Evolutionary conservation across 2,888 invertebrate genomes (phyloP).

Genomic region (Drosophila lutescens): DNA sequence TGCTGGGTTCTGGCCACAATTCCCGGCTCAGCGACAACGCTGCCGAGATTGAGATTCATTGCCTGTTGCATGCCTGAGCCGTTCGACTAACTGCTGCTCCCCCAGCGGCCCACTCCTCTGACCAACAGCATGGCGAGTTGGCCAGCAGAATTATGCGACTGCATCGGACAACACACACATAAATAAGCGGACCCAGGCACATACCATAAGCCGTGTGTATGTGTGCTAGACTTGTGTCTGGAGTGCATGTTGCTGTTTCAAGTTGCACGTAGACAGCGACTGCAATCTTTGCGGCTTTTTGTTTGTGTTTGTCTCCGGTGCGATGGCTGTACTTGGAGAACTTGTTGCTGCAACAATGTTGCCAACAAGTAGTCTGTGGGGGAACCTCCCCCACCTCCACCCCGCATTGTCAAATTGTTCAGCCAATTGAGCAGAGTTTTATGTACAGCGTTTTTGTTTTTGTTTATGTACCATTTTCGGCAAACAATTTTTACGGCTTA

Average conservation of each 20-base stretch:
- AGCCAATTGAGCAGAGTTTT: conserved; percentile 53
- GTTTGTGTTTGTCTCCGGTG: conserved; percentile 50
- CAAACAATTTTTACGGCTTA: conserved; percentile 65
- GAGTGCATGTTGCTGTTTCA: conserved; percentile 54
- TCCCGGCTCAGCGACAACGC: conserved; percentile 48
- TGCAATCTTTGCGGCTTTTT: conserved; percentile 57
- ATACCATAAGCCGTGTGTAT: conserved; percentile 33
- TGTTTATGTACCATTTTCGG: conserved; percentile 19
- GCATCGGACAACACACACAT: conserved; percentile 21
- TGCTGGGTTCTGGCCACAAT: conserved; percentile 23
- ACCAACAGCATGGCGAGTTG: conserved; percentile 21
- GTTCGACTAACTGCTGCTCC: conserved; percentile 64
- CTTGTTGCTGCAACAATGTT: conserved; percentile 68
- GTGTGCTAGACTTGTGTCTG: conserved; percentile 30
- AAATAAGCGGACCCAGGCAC: conserved; percentile 19
- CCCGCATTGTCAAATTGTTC: conserved; percentile 30
- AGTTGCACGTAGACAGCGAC: conserved; percentile 38
- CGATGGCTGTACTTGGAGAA: conserved; percentile 58
- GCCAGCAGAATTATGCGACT: conserved; percentile 65
- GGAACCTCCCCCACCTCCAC: too few relatives aligned
- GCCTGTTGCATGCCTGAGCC: conserved; percentile 76
- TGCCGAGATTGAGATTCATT: conserved; percentile 76
- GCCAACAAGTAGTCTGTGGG: conserved; percentile 15
- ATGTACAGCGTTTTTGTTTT: conserved; percentile 12
- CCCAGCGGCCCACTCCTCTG: background rate